Conservation (phyloP, 2,797 vertebrate genomes). For the Peromyscus melanophrys region DNA sequence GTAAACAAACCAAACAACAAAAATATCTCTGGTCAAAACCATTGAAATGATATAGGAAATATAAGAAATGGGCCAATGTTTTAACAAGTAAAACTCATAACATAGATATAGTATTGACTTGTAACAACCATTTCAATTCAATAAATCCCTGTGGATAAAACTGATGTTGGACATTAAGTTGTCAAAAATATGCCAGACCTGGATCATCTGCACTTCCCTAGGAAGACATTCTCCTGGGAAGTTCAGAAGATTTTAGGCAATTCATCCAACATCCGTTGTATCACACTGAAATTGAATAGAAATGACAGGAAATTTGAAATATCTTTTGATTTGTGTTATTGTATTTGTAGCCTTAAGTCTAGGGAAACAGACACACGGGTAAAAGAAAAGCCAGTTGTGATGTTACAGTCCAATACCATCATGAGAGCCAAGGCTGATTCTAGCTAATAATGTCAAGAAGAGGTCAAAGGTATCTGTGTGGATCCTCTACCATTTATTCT, state of each 20-base stretch:
- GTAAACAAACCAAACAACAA: constrained; percentile 23
- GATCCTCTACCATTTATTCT: neutral
- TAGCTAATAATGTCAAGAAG: neutral
- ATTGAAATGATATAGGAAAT: neutral
- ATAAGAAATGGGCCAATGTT: neutral
- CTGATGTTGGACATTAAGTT: neutral
- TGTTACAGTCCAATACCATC: accelerated
- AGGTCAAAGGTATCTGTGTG: accelerated
- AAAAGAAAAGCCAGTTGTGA: neutral
- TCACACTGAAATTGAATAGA: neutral
- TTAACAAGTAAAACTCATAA: constrained; percentile 1
- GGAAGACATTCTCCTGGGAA: neutral
- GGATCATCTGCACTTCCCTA: neutral
- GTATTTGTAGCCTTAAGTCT: neutral
- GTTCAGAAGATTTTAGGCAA: neutral
- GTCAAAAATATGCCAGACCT: neutral
- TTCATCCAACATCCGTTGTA: neutral
- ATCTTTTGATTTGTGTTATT: neutral
- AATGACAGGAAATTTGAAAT: neutral
- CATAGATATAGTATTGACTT: neutral
- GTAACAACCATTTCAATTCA: constrained; percentile 14
- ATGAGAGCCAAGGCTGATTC: neutral
- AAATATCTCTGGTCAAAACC: neutral
- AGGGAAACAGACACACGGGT: neutral
- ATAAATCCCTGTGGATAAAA: neutral